These are phyloP conservation scores for Anticlea derivata DNA, from an alignment of 2,888 invertebrate genomes.

Conservation along the genomic window DNA sequence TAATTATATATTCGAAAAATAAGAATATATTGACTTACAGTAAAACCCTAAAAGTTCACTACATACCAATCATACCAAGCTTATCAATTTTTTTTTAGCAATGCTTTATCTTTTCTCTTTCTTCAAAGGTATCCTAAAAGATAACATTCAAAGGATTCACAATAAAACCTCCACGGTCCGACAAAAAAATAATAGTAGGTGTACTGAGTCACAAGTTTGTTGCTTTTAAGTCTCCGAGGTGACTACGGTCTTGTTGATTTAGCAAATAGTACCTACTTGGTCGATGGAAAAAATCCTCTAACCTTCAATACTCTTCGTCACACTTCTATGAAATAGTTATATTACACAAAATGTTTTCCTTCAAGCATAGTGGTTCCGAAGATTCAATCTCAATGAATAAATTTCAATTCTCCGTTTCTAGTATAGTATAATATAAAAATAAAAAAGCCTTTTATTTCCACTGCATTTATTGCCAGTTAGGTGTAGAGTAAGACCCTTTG, in stretches of 20 bases:
- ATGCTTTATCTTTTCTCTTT: not conserved
- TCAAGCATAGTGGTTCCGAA: no score
- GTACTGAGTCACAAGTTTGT: conserved; percentile 31
- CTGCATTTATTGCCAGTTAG: no score
- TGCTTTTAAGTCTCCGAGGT: conserved; percentile 24
- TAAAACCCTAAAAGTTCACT: no score
- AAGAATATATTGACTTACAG: no score
- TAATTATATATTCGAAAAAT: no score
- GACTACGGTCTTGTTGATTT: conserved; percentile 39
- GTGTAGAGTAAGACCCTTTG: no score
- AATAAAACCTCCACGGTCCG: conserved; percentile 17
- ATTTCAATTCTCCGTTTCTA: no score
- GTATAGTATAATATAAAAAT: no score
- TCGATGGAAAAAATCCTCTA: conserved; percentile 26
- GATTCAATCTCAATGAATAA: no score
- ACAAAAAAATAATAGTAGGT: conserved; percentile 8
- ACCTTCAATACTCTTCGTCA: conserved; percentile 21
- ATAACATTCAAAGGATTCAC: conserved; percentile 31
- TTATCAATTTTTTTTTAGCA: conserved; percentile 5
- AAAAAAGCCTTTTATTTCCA: no score
- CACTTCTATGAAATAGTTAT: conserved; percentile 22
- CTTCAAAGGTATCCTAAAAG: conserved; percentile 10
- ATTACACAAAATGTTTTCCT: conserved; percentile 5
- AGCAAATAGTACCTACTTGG: conserved; percentile 44
- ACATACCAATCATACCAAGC: conserved; percentile 2